Evolutionary conservation across 2,797 vertebrate genomes (phyloP).

Genomic region (Anniella stebbinsi): DNA sequence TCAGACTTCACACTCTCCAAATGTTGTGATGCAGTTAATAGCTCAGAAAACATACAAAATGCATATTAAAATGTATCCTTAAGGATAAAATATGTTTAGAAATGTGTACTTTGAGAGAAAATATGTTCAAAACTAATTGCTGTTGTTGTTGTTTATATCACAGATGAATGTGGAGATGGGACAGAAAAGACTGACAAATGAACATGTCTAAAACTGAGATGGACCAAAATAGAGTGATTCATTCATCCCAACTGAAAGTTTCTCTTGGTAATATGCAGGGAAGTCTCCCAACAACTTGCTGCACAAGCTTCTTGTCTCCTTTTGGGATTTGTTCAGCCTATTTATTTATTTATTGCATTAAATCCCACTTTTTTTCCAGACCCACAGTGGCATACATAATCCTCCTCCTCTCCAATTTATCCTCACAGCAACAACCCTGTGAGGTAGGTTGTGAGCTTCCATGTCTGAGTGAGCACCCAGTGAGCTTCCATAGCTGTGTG

Average conservation of each 20-base stretch:
- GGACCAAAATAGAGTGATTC: not conserved
- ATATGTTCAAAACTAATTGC: not conserved
- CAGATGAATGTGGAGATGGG: not conserved
- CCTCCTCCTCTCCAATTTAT: too few relatives aligned
- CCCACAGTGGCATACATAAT: too few relatives aligned
- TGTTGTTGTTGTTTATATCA: not conserved
- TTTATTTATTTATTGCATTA: too few relatives aligned
- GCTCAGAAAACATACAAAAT: not conserved
- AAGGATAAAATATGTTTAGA: not conserved
- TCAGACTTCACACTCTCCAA: not conserved
- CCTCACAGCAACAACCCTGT: too few relatives aligned
- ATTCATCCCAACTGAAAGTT: rapidly evolving
- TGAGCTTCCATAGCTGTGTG: too few relatives aligned
- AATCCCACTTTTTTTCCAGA: too few relatives aligned
- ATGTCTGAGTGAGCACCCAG: too few relatives aligned
- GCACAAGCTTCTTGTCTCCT: not conserved
- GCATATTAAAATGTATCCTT: too few relatives aligned
- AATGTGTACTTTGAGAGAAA: not conserved
- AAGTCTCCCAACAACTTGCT: not conserved
- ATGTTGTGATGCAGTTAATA: not conserved
- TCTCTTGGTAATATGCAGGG: not conserved
- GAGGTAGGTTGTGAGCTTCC: too few relatives aligned
- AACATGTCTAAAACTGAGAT: not conserved
- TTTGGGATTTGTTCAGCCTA: not conserved
- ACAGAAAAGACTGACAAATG: not conserved